A percentile compares a stretch with the other conserved stretches of the same genome.
Conservation (phyloP, 2,113 vertebrate genomes). For the Procavia capensis region DNA sequence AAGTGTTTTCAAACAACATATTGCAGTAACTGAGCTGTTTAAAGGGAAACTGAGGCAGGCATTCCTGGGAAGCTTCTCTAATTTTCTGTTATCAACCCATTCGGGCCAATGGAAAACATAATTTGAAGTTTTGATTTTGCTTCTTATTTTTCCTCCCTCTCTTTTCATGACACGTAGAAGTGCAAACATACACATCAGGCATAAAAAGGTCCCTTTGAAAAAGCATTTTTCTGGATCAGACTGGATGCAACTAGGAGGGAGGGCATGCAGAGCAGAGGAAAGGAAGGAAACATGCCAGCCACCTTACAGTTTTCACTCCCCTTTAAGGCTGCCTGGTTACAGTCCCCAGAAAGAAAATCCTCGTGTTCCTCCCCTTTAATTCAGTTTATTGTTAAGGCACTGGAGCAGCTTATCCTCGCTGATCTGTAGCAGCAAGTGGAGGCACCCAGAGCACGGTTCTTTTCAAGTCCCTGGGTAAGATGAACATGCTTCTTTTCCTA, state of each 20-base stretch:
- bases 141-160: constrained; percentile 4
- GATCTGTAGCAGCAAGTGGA: constrained; percentile 82
- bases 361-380: constrained; percentile 85
- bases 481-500: constrained; percentile 32
- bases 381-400: constrained; percentile 64
- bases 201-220: not conserved
- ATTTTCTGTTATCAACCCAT: not conserved
- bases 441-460: constrained; percentile 68
- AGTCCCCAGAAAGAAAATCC: constrained; percentile 80
- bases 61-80: not conserved
- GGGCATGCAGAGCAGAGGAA: not conserved
- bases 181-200: not conserved
- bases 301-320: constrained; percentile 76
- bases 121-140: not conserved
- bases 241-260: constrained; percentile 25
- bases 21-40: not conserved
- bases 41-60: constrained; percentile 56
- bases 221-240: constrained; percentile 40
- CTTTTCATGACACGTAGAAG: not conserved
- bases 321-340: constrained; percentile 84
- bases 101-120: not conserved
- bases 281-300: constrained; percentile 47
- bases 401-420: constrained; percentile 82
- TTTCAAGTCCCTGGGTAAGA: constrained; percentile 84
- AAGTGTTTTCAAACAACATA: not conserved